Evolutionary conservation across 1,140 invertebrate genomes (phyloP), one percentile per base, ranked within the genome.

Genomic region (Hylyphantes graminicola): DNA sequence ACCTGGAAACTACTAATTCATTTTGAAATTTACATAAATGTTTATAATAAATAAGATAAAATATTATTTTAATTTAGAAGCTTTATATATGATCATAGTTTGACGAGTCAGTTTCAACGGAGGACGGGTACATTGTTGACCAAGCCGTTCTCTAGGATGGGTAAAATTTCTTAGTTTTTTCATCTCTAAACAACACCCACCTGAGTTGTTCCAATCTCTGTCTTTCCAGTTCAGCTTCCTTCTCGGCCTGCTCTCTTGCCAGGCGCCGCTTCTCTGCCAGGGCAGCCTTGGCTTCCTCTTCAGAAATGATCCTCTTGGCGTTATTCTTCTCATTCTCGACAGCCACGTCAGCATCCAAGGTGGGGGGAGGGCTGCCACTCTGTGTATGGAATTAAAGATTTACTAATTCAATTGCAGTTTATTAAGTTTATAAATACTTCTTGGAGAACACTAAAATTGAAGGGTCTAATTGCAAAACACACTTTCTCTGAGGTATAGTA

Each of bases 281-380:
- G 51, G 95, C 95, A 54, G 95, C 95, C 90, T 96, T 97, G 12
- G 95, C 95, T 91, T 96, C 93, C 90, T 95, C 95, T 90, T 96
- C 95, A 5, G 95, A 96, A 12, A 93, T 95, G 85, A 96, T 96
- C 78, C 93, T 90, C 61, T 85, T 85, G 13, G 53, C 53, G 61
- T 77, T 85, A 15, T 64, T 82, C 13, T 61, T 76, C 17, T 85
- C 82, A 85, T 51, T 61, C 21, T 76, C 82, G 15, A 51, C 35
- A 59, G 21, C 19, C 8, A 12, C 13, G 53, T 77, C 82, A 19
- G 9, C 12, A 12, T 67, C 61, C 13, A 50, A 35, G 35, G 50
- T 13, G 82, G 53, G 15, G 35, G 35, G n/a, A 53, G 64, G 21
- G 53, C 63, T 83, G 9, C 53, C 74, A 76, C 53, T 76, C 13